Conservation (phyloP, 2,113 vertebrate genomes). For the Tragulus kanchil region DNA sequence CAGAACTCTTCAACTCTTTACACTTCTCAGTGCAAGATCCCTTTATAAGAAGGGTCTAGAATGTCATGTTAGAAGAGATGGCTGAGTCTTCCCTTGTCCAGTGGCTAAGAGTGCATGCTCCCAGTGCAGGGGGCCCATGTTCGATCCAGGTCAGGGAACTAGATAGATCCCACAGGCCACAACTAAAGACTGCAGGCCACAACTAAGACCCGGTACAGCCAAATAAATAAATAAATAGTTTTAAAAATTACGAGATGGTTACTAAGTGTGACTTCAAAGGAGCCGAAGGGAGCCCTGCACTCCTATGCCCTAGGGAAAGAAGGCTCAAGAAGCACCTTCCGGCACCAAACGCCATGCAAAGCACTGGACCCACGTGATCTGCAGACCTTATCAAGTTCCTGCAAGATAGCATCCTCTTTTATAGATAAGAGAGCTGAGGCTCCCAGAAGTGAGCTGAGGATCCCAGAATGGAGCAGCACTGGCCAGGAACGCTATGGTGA, state of each 20-base stretch:
- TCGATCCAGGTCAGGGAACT: background rate
- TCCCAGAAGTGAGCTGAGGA: background rate
- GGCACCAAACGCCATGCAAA: too few species aligned
- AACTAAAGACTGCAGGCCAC: background rate
- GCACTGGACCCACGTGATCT: background rate
- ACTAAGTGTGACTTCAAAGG: background rate
- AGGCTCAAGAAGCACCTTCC: background rate
- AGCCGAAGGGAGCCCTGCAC: background rate
- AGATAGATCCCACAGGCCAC: background rate
- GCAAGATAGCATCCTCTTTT: background rate
- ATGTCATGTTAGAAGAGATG: background rate
- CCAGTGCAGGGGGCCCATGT: background rate
- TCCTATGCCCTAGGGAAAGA: background rate
- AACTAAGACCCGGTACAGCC: background rate
- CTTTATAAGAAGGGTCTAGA: background rate
- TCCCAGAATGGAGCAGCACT: background rate
- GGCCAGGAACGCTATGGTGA: background rate
- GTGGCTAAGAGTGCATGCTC: background rate
- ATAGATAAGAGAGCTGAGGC: background rate
- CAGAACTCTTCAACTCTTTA: background rate
- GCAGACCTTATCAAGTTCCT: background rate
- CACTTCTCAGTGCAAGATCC: background rate
- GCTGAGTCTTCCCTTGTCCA: background rate
- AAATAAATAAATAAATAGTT: background rate
- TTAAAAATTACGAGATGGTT: too few species aligned